Conservation (phyloP, 2,888 invertebrate genomes). For the Ernsta delagoae region DNA sequence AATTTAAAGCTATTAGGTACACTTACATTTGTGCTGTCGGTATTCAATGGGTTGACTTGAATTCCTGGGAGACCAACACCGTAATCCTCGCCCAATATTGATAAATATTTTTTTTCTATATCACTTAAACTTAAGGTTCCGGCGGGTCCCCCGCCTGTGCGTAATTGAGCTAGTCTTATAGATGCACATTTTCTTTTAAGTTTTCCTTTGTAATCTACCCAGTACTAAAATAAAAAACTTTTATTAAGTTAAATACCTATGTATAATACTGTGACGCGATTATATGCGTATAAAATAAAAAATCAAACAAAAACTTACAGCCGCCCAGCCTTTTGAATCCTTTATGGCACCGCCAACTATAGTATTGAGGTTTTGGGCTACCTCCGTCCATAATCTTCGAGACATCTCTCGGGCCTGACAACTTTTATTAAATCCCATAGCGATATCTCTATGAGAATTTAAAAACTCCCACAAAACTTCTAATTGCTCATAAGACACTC, state of each 20-base stretch:
- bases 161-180: background rate
- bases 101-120: background rate
- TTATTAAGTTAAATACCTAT: background rate
- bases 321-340: background rate
- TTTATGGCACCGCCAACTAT: background rate
- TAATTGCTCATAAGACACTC: background rate
- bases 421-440: background rate
- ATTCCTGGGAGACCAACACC: background rate
- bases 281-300: background rate
- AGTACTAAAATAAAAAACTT: background rate
- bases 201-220: background rate
- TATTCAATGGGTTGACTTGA: background rate
- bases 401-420: background rate
- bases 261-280: background rate
- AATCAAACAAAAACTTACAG: background rate
- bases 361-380: background rate
- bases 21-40: background rate
- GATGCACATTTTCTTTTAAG: background rate
- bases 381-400: background rate
- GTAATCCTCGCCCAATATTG: background rate
- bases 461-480: background rate
- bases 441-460: background rate
- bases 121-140: background rate
- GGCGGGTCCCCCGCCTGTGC: background rate
- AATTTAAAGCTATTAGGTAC: background rate